Base-by-base conservation (phyloP, 2,888 invertebrate genomes). In the Papilio protenor region DNA sequence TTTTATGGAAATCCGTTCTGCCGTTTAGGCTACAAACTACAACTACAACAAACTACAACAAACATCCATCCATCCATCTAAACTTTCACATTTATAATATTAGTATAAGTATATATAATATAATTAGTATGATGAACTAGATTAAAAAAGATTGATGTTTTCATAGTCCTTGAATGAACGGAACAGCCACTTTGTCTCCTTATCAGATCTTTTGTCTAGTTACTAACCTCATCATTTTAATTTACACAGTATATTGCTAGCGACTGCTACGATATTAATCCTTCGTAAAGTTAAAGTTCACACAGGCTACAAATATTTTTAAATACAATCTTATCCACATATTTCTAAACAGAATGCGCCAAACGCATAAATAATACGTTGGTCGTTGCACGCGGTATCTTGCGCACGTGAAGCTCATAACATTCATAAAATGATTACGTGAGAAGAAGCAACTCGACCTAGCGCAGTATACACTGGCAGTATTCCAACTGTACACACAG, bases 341-440 rank as follows among this genome's bases (percentile, higher is more conserved):
- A 73, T 79, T 78, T 77, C 75, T 80, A 71, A 79, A 66, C 80
- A 80, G 70, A 71, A 70, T 80, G 78, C 80, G 77, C 82, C 80
- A 83, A 84, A 83, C 80, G 81, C 86, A 86, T 89, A 88, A 87
- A 90, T 87, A 87, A 84, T 82, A 83, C 82, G 84, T 84, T 83
- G 82, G 81, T 85, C 85, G 86, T 83, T 85, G 82, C 85, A 84
- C 85, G 85, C 85, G 84, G 84, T 86, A 88, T 87, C 87, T 86
- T 78, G 82, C 82, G 86, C 87, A 88, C 89, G 87, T 89, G 89
- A 87, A 87, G 84, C 87, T 90, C 87, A 87, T 88, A 90, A 89
- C 87, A 87, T 90, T 88, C 88, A 88, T 89, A 88, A 90, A 91
- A 89, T 89, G 88, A 91, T 91, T 91, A 91, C 88, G 89, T 90